Evolutionary conservation across 2,888 invertebrate species (phyloP), one percentile per base, ranked within the genome.

Genomic region (Phoenoteleia sp.): DNA sequence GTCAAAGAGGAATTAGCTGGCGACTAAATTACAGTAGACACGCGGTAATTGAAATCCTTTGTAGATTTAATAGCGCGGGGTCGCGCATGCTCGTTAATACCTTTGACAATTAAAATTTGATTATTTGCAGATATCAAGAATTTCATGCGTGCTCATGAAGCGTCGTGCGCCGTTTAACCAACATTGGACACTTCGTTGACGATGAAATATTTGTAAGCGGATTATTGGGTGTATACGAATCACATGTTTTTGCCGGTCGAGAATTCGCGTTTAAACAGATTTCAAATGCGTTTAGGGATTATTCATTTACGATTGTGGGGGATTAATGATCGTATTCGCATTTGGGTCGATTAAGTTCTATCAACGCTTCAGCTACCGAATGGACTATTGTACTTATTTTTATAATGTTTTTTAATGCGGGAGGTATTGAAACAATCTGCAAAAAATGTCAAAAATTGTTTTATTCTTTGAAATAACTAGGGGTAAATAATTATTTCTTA

Each of bases 41-140:
- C 36, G 66, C 74, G 66, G 74, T 81, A 81, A 81, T 81, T 81
- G 72, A 67, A 81, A 81, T 67, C 74, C 66, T 81, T 81, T 81
- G 64, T 80, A 72, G 58, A 66, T 66, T 66, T 67, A 67, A 49
- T 36, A 21, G 29, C 15, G 58, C 54, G 47, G 15, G 3, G 2
- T n/a, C 25, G 45, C 21, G 27, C 25, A 36, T 29, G 66, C 49
- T 67, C 58, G 47, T 76, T 76, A 67, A 76, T 76, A 76, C 58
- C 67, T 76, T 67, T 76, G 67, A 67, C 58, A 39, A 67, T 58
- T 58, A 25, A 47, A 76, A 58, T 45, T 67, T 36, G 42, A 39
- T 39, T 75, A 47, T 74, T 64, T 36, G 15, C 27, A 62, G 17
- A 11, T 11, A 19, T 19, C 25, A 23, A 29, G 56, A 52, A 47